Evolutionary conservation across 1,140 invertebrate genomes (phyloP), one percentile per base, ranked within the genome.

Genomic region (Lysiphlebus fabarum): DNA sequence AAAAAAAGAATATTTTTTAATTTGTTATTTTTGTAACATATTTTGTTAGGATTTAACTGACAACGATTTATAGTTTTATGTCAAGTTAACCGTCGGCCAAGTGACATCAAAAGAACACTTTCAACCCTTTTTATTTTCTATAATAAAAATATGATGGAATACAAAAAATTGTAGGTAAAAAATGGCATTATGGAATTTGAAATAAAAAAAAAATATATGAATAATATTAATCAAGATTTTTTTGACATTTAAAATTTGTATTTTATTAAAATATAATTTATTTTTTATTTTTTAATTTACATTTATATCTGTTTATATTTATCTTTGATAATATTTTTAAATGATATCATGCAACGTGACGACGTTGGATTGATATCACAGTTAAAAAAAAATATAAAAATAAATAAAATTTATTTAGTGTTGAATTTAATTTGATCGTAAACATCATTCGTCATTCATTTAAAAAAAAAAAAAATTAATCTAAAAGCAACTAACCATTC

Each of bases 11-110:
- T n/a, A n/a, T n/a, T n/a, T n/a, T n/a, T n/a, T 36, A 36, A 67
- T 62, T 66, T 72, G 70, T 70, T 70, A 72, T 72, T 70, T 70
- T 65, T 64, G 65, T 71, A 66, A 62, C 63, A 38, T 62, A 57
- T 40, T 48, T 37, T 57, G 64, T 61, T 59, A 65, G 63, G 59
- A 50, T 59, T 63, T 65, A 62, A 65, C 59, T 44, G 66, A 65
- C 67, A 58, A 62, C 68, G 67, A 64, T 69, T 68, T 59, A 71
- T 70, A 67, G 63, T 63, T 11, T 48, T 59, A 26, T 62, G 61
- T 65, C 69, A 53, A 57, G 17, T 26, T 65, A 62, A 37, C 54
- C 62, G 59, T 60, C 56, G 49, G 62, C 60, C 53, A 67, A 64
- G 47, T 26, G 17, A 26, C 17, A 66, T 71, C 69, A 69, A 71